Base-by-base conservation (phyloP, 1,140 invertebrate genomes). In the Oncopodura yosiiana region DNA sequence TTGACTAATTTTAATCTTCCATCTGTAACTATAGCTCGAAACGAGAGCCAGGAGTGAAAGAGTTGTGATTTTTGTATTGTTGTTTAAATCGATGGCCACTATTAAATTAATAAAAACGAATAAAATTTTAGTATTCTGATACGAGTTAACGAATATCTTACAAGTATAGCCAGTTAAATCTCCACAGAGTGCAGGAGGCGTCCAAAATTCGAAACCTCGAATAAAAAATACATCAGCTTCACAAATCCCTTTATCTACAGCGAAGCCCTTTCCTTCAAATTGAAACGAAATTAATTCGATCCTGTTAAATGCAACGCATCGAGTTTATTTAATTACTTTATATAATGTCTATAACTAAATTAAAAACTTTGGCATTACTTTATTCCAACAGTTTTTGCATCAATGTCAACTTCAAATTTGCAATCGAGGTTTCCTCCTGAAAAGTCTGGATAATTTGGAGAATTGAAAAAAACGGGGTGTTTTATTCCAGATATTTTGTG, bases 151-250 rank as follows among this genome's bases (percentile, higher is more conserved):
- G n/a, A n/a, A n/a, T n/a, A n/a, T n/a, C n/a, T n/a, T n/a, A n/a
- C n/a, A n/a, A n/a, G n/a, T n/a, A 23, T 60, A 60, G 3, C 53
- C 53, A 26, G 52, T 55, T 8, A 60, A 37, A 39, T 60, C 55
- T 38, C 58, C 58, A 55, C 58, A 60, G 3, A 41, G 39, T 18
- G 46, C 16, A 14, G 52, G 52, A 3, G 58, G 58, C 11, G 58
- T 29, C 58, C 58, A 60, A 5, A 48, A 45, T 19, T 53, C 38
- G 26, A 60, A 60, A 11, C 58, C 58, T 9, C 48, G 16, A 6
- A 60, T 29, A 21, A 53, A 51, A 38, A 60, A 38, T 48, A 60
- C 52, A 36, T 60, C 58, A 11, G 52, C 45, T 34, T 60, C 58
- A 44, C 53, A 60, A n/a, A n/a, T n/a, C n/a, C n/a, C n/a, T n/a